phyloP scores from a whole-genome alignment of 1,140 invertebrate genomes.

The Saxidomus purpurata region DNA sequence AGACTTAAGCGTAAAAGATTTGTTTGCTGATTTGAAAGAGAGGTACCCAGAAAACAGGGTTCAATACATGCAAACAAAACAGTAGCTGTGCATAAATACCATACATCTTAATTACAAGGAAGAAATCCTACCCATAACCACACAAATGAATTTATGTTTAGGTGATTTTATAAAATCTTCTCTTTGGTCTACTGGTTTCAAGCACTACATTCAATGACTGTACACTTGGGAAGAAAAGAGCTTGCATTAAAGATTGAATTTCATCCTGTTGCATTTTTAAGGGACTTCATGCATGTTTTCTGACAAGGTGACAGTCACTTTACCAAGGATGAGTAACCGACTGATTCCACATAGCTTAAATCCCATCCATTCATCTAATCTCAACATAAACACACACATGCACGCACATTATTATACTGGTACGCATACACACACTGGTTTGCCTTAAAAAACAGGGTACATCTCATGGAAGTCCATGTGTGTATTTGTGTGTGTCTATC shows the following conservation, averaged over 20 bases:
- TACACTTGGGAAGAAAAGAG: too few species aligned
- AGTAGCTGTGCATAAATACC: conserved; percentile 1
- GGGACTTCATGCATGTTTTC: not conserved
- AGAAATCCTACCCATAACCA: not conserved
- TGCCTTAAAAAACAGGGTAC: too few species aligned
- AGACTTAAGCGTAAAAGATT: conserved; percentile 18
- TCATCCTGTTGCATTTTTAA: not conserved
- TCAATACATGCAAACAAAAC: conserved; percentile 11
- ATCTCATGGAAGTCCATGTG: too few species aligned
- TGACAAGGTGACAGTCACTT: too few species aligned
- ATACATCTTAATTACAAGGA: conserved; percentile 15
- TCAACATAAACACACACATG: too few species aligned
- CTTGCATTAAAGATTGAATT: too few species aligned
- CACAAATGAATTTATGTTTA: not conserved
- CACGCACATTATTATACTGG: too few species aligned
- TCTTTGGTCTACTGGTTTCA: not conserved
- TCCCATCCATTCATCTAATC: too few species aligned
- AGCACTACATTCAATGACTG: not conserved
- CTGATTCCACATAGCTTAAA: too few species aligned
- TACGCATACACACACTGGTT: too few species aligned
- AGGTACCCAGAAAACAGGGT: not conserved
- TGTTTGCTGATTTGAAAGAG: not conserved
- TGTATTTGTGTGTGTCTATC: too few species aligned
- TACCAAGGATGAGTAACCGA: too few species aligned
- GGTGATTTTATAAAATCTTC: not conserved